phyloP scores from a whole-genome alignment of 2,797 vertebrate species.

The Knipowitschia caucasica region DNA sequence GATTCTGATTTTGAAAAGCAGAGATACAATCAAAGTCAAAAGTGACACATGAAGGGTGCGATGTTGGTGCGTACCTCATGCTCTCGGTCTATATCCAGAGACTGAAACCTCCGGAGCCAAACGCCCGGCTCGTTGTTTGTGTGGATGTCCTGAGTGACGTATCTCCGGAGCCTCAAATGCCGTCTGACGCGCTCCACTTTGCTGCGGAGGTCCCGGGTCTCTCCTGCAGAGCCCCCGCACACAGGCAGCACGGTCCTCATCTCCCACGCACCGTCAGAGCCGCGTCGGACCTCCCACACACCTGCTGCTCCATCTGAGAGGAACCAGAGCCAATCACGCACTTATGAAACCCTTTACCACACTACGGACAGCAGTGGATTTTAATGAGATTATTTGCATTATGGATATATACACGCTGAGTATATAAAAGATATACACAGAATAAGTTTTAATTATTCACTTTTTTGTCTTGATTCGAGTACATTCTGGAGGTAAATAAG shows the following conservation, averaged over 20 bases:
- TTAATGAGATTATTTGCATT: too few relatives aligned
- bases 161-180: conserved; percentile 48
- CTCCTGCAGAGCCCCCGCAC: conserved; percentile 44
- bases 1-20: not conserved
- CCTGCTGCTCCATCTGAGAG: conserved; percentile 56
- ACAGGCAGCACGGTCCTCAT: conserved; percentile 62
- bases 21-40: too few relatives aligned
- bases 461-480: too few relatives aligned
- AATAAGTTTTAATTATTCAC: too few relatives aligned
- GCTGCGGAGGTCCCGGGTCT: conserved; percentile 49
- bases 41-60: not conserved
- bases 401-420: too few relatives aligned
- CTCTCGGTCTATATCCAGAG: conserved; percentile 52
- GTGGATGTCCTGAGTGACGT: conserved; percentile 41
- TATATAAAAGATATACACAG: too few relatives aligned
- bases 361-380: not conserved
- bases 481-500: too few relatives aligned
- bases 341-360: not conserved
- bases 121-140: conserved; percentile 61
- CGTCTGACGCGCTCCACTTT: conserved; percentile 63
- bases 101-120: conserved; percentile 70
- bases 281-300: conserved; percentile 40
- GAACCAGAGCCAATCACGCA: conserved; percentile 4
- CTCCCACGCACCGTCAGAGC: conserved; percentile 32
- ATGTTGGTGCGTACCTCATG: conserved; percentile 56